Evolutionary conservation across 2,888 invertebrate species (phyloP).

Genomic region (Trichopoda pennipes): DNA sequence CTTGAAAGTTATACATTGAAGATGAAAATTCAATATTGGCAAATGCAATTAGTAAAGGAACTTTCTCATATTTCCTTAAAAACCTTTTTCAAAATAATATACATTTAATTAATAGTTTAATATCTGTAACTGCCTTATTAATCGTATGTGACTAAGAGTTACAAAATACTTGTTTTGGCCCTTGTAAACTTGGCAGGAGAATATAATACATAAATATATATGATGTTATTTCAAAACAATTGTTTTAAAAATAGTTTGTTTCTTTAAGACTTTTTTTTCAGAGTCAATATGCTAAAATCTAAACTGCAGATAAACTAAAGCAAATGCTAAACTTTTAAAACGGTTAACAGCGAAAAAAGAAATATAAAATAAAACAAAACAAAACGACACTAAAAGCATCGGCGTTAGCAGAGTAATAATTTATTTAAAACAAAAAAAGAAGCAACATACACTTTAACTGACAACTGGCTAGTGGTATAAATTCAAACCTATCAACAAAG

Average conservation of each 20-base stretch:
- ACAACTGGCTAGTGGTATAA: constrained; percentile 5
- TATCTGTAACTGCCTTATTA: no score
- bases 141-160: no score
- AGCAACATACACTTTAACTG: constrained; percentile 46
- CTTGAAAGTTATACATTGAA: no score
- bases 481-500: constrained; percentile 37
- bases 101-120: no score
- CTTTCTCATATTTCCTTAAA: no score
- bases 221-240: constrained; percentile 37
- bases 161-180: constrained; percentile 18
- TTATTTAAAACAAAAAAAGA: constrained; percentile 43
- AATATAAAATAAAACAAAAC: no score
- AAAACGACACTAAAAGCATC: neutral
- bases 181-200: constrained; percentile 7
- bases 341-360: constrained; percentile 8
- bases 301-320: constrained; percentile 57
- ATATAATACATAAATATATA: constrained; percentile 15
- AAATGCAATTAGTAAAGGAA: no score
- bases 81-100: no score
- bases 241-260: constrained; percentile 22
- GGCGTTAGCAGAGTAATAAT: constrained; percentile 41
- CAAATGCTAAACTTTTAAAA: constrained; percentile 62
- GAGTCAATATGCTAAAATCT: constrained; percentile 60
- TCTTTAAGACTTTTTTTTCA: neutral
- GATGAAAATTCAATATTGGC: no score